These are phyloP conservation scores for Mormyrus iriodes DNA, from an alignment of 2,113 vertebrate genomes.

Conservation along the genomic window DNA sequence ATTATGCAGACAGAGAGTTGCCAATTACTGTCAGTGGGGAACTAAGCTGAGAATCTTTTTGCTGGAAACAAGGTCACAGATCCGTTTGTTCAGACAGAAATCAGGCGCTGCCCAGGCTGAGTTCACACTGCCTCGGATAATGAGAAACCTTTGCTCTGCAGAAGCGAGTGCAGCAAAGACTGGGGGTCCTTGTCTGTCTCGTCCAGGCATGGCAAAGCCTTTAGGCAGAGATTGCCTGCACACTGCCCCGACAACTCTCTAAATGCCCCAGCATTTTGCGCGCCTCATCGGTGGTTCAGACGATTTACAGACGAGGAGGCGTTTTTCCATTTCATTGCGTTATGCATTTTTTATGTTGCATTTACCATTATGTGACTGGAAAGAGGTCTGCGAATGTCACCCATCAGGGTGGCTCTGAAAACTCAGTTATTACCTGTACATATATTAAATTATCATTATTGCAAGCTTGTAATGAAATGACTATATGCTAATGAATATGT, in stretches of 20 bases:
- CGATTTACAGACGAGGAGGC: neutral
- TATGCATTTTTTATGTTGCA: neutral
- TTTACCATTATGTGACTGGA: neutral
- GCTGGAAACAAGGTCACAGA: conserved; percentile 14
- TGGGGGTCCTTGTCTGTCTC: neutral
- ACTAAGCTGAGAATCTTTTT: neutral
- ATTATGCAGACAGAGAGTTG: neutral
- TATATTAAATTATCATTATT: neutral
- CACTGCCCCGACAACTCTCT: neutral
- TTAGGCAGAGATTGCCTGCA: neutral
- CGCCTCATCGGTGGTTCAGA: neutral
- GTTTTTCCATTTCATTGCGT: neutral
- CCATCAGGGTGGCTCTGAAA: neutral
- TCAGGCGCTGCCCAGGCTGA: neutral
- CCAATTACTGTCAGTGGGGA: neutral
- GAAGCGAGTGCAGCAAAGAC: neutral
- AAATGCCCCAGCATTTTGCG: no score
- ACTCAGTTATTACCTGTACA: neutral
- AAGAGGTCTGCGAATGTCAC: neutral
- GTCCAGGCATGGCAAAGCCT: neutral
- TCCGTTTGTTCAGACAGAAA: conserved; percentile 1
- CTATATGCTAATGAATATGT: neutral
- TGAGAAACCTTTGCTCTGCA: conserved; percentile 9
- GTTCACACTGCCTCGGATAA: neutral
- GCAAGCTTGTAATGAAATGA: neutral